phyloP scores from a whole-genome alignment of 2,113 vertebrate genomes.

The Rhabdomys dilectus region DNA sequence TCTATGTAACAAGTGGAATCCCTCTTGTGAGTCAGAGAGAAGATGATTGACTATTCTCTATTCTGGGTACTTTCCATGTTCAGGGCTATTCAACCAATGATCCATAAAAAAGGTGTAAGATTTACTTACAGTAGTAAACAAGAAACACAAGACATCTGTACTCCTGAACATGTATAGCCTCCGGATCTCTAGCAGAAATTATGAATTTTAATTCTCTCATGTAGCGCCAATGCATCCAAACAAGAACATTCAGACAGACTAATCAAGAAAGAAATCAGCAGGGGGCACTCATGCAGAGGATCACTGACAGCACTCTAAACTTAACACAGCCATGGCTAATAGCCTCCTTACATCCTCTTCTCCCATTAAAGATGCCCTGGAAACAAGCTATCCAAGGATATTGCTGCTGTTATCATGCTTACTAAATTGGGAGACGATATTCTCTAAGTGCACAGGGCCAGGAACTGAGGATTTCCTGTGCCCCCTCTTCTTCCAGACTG shows the following conservation, averaged over 20 bases:
- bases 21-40: background rate
- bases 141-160: constrained; percentile 12
- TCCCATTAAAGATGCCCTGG: constrained; percentile 70
- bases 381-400: constrained; percentile 66
- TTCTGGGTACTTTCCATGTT: background rate
- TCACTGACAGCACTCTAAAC: constrained; percentile 65
- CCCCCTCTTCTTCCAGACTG: constrained; percentile 33
- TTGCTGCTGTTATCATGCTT: constrained; percentile 66
- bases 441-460: constrained; percentile 67
- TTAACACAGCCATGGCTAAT: constrained; percentile 63
- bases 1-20: background rate
- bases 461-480: constrained; percentile 64
- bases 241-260: constrained; percentile 66
- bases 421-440: constrained; percentile 67
- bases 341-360: constrained; percentile 60
- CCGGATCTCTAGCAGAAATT: background rate
- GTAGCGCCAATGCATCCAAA: background rate
- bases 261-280: constrained; percentile 75
- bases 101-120: constrained; percentile 18
- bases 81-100: background rate
- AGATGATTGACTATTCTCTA: background rate
- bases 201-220: constrained; percentile 70
- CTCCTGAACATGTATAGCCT: background rate
- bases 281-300: constrained; percentile 11
- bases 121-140: constrained; percentile 59